Base-by-base conservation (phyloP, 1,140 invertebrate genomes). In the Colletes gigas region DNA sequence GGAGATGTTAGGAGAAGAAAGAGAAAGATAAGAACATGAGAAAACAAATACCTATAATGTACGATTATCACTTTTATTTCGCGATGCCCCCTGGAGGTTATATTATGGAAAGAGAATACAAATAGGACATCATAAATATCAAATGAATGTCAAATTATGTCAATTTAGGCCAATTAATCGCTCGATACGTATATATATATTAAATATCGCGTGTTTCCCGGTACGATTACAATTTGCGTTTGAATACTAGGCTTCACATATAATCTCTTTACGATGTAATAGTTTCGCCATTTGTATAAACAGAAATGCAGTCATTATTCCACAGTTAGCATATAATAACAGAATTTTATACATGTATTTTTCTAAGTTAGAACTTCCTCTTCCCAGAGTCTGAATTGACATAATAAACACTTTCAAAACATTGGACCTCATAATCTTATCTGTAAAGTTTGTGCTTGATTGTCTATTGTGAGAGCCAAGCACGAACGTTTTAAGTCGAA, bases 61-160 rank as follows among this genome's bases (percentile, higher is more conserved):
- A 71, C 8, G 54, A 78, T 67, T 50, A 39, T 77, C 50, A 52
- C 50, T 50, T 66, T 72, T 79, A 10, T 47, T 54, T 78, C 62
- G 44, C 62, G 44, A 80, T 86, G 83, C 84, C 86, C 89, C 85
- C 75, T 89, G 88, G 83, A 87, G 87, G 75, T 83, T 77, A 75
- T 86, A 83, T 80, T 70, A 71, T 88, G 69, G 86, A 89, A 90
- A 90, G 84, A 91, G 89, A 91, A 91, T 89, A 90, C 88, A 83
- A 30, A 86, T 87, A 91, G 88, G 82, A 86, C 55, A 79, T 68
- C 69, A 55, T 72, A 30, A 82, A 75, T 67, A 15, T 55, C 63
- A 63, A 79, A 17, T 77, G 14, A 52, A 47, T 60, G 39, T 57
- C 30, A 19, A 62, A 74, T 86, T 75, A 78, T 78, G 74, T 87